Conservation (phyloP, 2,113 vertebrate genomes). For the Lagopus muta region DNA sequence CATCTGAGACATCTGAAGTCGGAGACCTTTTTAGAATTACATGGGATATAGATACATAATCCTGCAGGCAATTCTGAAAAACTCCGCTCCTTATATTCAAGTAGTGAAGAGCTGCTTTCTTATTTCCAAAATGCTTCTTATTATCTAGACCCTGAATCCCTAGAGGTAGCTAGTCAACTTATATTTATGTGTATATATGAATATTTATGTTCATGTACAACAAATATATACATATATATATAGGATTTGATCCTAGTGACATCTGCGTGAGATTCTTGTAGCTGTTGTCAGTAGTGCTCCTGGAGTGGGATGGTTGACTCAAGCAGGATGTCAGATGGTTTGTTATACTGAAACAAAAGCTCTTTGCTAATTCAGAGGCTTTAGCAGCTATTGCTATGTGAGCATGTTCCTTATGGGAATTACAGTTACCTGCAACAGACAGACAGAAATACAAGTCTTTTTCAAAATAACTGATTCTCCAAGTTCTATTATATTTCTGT, state of each 20-base stretch:
- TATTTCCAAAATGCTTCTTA: not conserved
- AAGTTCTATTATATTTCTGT: constrained; percentile 22
- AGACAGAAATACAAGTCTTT: fast-evolving
- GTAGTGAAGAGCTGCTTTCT: not conserved
- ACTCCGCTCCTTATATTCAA: not conserved
- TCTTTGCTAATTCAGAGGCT: constrained; percentile 3
- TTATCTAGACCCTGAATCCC: not conserved
- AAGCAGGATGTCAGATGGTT: not conserved
- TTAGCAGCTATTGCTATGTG: not conserved
- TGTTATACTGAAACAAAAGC: constrained; percentile 8
- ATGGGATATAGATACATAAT: not conserved
- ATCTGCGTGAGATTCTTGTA: not conserved
- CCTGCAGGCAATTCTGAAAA: not conserved
- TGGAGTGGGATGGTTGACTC: not conserved
- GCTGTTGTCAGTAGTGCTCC: not conserved
- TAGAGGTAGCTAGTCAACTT: not conserved
- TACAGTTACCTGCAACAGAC: constrained; percentile 17
- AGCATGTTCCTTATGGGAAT: not conserved
- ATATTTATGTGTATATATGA: not conserved
- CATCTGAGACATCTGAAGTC: not conserved
- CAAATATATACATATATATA: not conserved
- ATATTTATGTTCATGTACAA: not conserved
- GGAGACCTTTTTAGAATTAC: not conserved
- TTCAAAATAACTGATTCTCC: not conserved
- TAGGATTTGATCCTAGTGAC: not conserved